Evolutionary conservation across 2,113 vertebrate species (phyloP).

Genomic region (Dasyurus viverrinus): DNA sequence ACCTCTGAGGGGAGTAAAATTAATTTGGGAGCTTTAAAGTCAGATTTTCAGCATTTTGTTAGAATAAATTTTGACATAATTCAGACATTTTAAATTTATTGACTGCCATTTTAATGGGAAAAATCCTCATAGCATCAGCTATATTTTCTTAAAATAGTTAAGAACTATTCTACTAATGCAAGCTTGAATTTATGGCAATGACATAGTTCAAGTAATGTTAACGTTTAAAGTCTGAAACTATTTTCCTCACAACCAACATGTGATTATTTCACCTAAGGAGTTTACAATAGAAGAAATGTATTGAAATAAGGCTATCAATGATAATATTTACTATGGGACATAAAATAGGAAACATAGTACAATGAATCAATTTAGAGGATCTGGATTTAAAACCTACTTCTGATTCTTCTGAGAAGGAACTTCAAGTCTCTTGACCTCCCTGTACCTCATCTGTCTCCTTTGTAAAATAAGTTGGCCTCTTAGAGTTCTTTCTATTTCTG

Average conservation of each 20-base stretch:
- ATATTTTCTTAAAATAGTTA: neutral
- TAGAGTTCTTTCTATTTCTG: neutral
- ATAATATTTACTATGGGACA: neutral
- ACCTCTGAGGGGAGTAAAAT: neutral
- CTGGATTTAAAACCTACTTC: neutral
- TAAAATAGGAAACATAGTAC: neutral
- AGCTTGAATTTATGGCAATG: slow-evolving; percentile 2
- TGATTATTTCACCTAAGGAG: neutral
- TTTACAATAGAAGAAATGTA: neutral
- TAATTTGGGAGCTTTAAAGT: neutral
- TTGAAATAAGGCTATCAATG: neutral
- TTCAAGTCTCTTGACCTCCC: neutral
- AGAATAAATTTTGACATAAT: slow-evolving; percentile 5
- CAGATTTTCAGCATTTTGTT: neutral
- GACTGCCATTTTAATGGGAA: neutral
- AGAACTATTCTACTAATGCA: slow-evolving; percentile 5
- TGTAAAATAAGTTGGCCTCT: neutral
- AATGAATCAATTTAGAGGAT: neutral
- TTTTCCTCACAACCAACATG: neutral
- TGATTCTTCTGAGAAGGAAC: neutral
- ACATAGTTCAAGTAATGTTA: neutral
- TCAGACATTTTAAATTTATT: neutral
- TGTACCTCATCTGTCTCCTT: neutral
- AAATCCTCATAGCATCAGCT: neutral
- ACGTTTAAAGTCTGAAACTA: neutral